Evolutionary conservation across 2,888 invertebrate species (phyloP).

Genomic region (Zaprionus bogoriensis): DNA sequence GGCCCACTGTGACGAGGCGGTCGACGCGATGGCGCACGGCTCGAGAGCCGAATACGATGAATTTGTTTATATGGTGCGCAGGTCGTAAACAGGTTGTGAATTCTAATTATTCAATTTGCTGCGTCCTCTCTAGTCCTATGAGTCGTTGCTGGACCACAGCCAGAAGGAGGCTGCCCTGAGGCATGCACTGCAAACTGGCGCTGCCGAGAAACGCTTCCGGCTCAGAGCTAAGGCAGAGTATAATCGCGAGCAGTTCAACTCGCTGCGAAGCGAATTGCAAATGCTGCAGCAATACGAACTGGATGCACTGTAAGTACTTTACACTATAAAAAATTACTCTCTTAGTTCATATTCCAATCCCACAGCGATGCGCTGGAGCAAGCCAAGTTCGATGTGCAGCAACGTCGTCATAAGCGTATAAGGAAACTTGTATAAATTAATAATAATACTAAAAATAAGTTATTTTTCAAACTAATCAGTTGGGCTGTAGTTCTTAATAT

Average conservation of each 20-base stretch:
- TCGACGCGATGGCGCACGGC: background rate
- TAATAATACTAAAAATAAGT: background rate
- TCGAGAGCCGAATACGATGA: constrained; percentile 11
- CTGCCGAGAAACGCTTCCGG: background rate
- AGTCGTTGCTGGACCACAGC: background rate
- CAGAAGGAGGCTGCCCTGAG: background rate
- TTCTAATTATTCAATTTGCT: background rate
- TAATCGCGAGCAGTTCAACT: background rate
- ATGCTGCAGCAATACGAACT: constrained; percentile 6
- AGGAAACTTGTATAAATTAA: background rate
- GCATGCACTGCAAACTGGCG: background rate
- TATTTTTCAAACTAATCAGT: background rate
- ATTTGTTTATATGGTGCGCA: constrained; percentile 28
- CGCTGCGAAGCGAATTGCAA: background rate
- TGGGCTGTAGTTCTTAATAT: background rate
- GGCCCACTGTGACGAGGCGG: constrained; percentile 10
- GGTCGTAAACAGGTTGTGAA: background rate
- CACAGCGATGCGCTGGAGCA: constrained; percentile 9
- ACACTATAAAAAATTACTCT: background rate
- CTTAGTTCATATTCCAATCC: background rate
- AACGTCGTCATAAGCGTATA: background rate
- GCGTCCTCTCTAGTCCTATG: background rate
- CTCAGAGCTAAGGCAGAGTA: background rate
- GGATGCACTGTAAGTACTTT: constrained; percentile 14
- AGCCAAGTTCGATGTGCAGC: background rate